phyloP scores from a whole-genome alignment of 2,113 vertebrate genomes.

The Cettia cetti region DNA sequence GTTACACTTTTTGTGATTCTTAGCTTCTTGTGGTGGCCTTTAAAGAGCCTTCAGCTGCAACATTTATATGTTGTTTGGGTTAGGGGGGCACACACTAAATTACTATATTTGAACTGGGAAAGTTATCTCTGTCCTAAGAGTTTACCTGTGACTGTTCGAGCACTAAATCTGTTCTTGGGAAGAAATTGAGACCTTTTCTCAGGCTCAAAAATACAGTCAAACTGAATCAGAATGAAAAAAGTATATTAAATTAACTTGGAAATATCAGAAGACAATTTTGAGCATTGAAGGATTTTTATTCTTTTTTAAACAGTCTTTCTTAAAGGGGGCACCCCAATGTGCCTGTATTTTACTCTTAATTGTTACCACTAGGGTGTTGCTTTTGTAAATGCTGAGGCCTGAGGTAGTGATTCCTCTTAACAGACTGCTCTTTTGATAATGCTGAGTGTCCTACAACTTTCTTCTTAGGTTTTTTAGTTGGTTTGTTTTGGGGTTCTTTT shows the following conservation, averaged over 20 bases:
- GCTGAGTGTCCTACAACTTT: neutral
- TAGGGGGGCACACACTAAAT: neutral
- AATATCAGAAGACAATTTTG: neutral
- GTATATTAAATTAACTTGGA: neutral
- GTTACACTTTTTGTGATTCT: rapidly evolving
- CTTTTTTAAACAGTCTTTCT: neutral
- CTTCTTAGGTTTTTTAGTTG: neutral
- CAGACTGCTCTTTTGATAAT: neutral
- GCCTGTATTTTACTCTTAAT: neutral
- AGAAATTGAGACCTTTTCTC: neutral
- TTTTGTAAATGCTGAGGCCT: neutral
- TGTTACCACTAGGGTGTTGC: neutral
- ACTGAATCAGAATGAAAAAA: neutral
- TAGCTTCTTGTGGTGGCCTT: neutral
- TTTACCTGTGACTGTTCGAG: neutral
- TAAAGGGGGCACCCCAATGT: neutral
- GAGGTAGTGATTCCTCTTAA: neutral
- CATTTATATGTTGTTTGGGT: neutral
- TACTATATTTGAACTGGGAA: neutral
- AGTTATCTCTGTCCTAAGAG: neutral
- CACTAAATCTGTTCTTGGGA: neutral
- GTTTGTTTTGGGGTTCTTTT: neutral
- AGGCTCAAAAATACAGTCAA: neutral
- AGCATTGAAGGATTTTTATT: neutral
- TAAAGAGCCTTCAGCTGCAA: neutral